A percentile compares a stretch with the other conserved stretches of the same genome.
Conservation (phyloP, 2,113 vertebrate genomes). For the Salvator merianae region DNA sequence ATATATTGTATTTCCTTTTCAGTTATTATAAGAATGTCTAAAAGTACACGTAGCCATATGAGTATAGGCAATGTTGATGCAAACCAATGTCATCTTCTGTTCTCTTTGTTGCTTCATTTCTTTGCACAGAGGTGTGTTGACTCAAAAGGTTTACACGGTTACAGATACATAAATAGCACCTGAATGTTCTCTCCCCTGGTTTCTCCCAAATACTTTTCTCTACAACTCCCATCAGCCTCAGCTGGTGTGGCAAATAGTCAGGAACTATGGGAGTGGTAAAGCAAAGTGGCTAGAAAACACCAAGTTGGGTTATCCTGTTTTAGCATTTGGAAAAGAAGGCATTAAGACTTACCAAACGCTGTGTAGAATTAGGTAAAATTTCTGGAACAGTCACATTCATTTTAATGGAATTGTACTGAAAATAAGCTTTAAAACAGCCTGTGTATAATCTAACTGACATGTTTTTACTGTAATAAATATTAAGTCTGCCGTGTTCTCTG, state of each 20-base stretch:
- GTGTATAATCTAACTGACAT: too few relatives aligned
- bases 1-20: not conserved
- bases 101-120: not conserved
- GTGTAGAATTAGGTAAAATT: too few relatives aligned
- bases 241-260: too few relatives aligned
- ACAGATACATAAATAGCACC: too few relatives aligned
- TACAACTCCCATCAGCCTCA: too few relatives aligned
- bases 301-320: too few relatives aligned
- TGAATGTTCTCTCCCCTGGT: too few relatives aligned
- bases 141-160: too few relatives aligned
- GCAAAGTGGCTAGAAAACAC: not conserved
- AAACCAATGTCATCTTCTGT: not conserved
- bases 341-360: not conserved
- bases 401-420: not conserved
- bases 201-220: too few relatives aligned
- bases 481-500: not conserved
- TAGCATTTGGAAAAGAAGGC: not conserved
- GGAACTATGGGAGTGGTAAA: too few relatives aligned
- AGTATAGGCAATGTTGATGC: not conserved
- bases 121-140: not conserved
- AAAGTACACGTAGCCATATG: not conserved
- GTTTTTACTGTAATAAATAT: not conserved
- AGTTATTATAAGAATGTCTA: not conserved
- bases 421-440: too few relatives aligned
- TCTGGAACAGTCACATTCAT: not conserved